These are phyloP conservation scores for Coreius guichenoti DNA, from an alignment of 2,797 vertebrate species.

Conservation along the genomic window DNA sequence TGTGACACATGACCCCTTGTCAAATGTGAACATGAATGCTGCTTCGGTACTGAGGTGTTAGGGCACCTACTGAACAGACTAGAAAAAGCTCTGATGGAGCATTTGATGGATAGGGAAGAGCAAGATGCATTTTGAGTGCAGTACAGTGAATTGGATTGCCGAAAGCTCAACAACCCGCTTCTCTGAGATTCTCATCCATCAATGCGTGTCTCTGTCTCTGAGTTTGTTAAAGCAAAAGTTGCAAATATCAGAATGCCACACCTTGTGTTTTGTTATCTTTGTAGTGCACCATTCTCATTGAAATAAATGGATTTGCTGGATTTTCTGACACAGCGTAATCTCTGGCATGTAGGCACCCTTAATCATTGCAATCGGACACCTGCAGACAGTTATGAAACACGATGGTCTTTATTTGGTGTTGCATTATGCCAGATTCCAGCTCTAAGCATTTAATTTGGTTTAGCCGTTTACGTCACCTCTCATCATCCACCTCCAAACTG, in stretches of 20 bases:
- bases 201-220: background rate
- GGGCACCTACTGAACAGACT: too few species aligned
- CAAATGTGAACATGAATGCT: background rate
- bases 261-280: background rate
- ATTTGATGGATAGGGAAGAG: background rate
- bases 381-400: constrained; percentile 15
- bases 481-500: constrained; percentile 48
- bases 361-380: background rate
- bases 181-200: background rate
- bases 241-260: background rate
- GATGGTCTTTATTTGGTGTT: background rate
- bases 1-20: constrained; percentile 8
- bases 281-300: background rate
- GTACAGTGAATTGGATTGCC: background rate
- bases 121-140: background rate
- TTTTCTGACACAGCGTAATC: background rate
- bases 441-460: constrained; percentile 22
- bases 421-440: constrained; percentile 13
- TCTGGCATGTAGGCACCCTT: background rate
- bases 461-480: constrained; percentile 52
- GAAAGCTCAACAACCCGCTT: background rate
- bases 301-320: background rate
- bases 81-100: background rate
- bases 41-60: background rate
- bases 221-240: constrained; percentile 4